A percentile compares a stretch with the other conserved stretches of the same genome.
Evolutionary conservation across 1,140 invertebrate genomes (phyloP).

Genomic region (Cydia amplana): DNA sequence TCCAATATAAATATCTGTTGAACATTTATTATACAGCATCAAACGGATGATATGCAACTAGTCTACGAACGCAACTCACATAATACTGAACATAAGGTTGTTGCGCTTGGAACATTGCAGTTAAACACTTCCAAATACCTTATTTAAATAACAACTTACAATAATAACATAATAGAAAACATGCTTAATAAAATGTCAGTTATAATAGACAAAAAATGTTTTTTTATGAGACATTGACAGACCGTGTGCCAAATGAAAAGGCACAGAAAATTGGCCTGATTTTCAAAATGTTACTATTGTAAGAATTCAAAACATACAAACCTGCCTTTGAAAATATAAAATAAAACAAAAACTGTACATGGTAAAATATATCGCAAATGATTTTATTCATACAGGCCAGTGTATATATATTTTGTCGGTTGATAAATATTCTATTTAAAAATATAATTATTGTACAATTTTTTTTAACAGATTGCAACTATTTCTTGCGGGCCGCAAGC

Average conservation of each 20-base stretch:
- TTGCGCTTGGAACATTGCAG: conserved; percentile 38
- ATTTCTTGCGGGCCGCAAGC: conserved; percentile 47
- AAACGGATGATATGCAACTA: conserved; percentile 50
- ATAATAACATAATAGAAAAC: conserved; percentile 7
- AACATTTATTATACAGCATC: conserved; percentile 52
- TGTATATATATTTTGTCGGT: conserved; percentile 36
- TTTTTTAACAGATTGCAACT: conserved; percentile 51
- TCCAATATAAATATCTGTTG: conserved; percentile 64
- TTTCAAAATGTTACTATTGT: conserved; percentile 23
- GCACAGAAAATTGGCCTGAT: not conserved
- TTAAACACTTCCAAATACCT: conserved; percentile 34
- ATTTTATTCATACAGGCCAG: conserved; percentile 40
- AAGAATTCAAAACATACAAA: not conserved
- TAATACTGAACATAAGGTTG: conserved; percentile 64
- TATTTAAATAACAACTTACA: conserved; percentile 33
- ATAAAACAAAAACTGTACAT: conserved; percentile 28
- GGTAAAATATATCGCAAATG: conserved; percentile 30
- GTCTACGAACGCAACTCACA: conserved; percentile 56
- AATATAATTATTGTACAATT: conserved; percentile 55
- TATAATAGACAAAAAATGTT: conserved; percentile 5
- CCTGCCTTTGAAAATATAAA: conserved; percentile 7
- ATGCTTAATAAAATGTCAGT: conserved; percentile 11
- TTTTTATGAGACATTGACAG: not conserved
- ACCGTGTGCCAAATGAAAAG: not conserved
- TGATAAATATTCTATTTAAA: conserved; percentile 40